Evolutionary conservation across 2,888 invertebrate genomes (phyloP), one percentile per base, ranked within the genome.

Genomic region (Leptinotarsa rubiginosa): DNA sequence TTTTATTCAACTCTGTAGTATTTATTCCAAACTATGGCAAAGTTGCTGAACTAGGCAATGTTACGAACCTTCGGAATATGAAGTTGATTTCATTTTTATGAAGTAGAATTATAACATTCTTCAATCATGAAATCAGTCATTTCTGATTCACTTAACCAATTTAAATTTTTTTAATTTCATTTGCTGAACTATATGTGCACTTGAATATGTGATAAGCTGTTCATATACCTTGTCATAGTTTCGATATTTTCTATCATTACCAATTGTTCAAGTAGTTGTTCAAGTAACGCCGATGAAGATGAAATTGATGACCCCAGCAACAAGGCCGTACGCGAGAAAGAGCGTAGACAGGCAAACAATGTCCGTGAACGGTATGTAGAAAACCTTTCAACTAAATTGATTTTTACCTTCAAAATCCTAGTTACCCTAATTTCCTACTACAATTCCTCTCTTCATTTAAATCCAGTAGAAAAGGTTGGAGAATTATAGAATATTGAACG

Each of bases 321-420:
- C 86, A 97, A 97, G 92, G 95, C 95, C 85, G 95, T 96, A 89
- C 92, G 97, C 88, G 97, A 98, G 91, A 93, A 95, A 90, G 96
- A 98, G 90, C 92, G 98, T 84, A 92, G 98, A 82, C 97, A 97
- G 89, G 97, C 98, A 87, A 98, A 98, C 92, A 98, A 98, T 91
- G 97, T 97, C 83, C 91, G 98, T 85, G 97, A 97, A 92, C 95
- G 97, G 97, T 97, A 90, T 90, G 91, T 91, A 89, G 89, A 88
- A 87, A 88, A 88, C 88, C 88, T 87, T 77, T 82, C 73, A 81
- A 76, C 77, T 70, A 77, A 75, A 72, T 68, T 52, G 67, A 41
- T 41, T 47, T 56, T 22, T 20, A 59, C 56, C 10, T 56, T 22
- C 20, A 54, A 22, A 3, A 13, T 25, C 56, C 56, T 15, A 22